These are phyloP conservation scores for Cephalotes varians DNA, from an alignment of 2,888 invertebrate species.

Conservation along the genomic window DNA sequence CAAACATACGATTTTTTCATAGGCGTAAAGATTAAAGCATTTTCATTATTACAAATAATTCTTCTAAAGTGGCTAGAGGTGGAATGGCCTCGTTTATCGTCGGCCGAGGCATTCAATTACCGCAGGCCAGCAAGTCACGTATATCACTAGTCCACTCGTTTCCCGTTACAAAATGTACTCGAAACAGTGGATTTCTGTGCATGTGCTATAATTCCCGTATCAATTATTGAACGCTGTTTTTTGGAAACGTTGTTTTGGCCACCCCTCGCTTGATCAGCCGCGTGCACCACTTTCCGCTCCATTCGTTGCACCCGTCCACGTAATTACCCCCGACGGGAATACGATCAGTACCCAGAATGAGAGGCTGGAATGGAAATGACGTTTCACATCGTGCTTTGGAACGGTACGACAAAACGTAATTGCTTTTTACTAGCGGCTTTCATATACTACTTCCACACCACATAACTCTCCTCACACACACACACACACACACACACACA, in stretches of 20 bases:
- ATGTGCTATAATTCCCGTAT: constrained; percentile 55
- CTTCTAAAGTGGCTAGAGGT: constrained; percentile 6
- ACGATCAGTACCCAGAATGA: constrained; percentile 50
- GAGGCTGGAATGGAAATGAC: constrained; percentile 47
- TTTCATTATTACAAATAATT: constrained; percentile 62
- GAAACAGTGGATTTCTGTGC: constrained; percentile 30
- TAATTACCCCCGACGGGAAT: constrained; percentile 53
- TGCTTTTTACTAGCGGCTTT: constrained; percentile 51
- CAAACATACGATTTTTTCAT: constrained; percentile 1
- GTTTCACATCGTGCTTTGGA: constrained; percentile 42
- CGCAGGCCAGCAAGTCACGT: constrained; percentile 29
- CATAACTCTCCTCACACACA: too few relatives aligned
- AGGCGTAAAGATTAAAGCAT: constrained; percentile 2
- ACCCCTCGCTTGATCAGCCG: constrained; percentile 48
- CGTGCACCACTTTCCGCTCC: constrained; percentile 58
- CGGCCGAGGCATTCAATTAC: constrained; percentile 59
- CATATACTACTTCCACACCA: background rate
- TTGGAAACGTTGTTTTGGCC: background rate
- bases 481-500: too few relatives aligned
- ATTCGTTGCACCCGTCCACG: constrained; percentile 30
- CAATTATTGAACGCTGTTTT: constrained; percentile 58
- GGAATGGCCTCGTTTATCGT: constrained; percentile 53
- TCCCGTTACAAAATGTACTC: constrained; percentile 52
- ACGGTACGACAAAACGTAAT: constrained; percentile 50
- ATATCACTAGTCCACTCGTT: constrained; percentile 41